phyloP scores from a whole-genome alignment of 2,113 vertebrate species.

The Tragelaphus scriptus region DNA sequence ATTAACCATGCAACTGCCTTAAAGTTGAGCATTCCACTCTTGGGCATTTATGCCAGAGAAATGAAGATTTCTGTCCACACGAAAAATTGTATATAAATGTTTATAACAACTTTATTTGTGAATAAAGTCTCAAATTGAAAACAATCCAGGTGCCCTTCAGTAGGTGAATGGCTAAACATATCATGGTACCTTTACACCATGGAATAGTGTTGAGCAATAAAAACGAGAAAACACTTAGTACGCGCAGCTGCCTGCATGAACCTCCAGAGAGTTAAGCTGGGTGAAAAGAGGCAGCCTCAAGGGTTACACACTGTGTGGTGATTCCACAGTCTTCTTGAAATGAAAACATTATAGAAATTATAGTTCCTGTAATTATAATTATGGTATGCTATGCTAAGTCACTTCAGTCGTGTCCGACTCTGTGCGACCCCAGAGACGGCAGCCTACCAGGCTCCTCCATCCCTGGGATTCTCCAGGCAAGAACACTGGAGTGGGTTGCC shows the following conservation, averaged over 20 bases:
- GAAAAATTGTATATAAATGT: accelerated
- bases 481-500: no score
- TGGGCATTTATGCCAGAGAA: no score
- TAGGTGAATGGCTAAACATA: accelerated
- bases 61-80: accelerated
- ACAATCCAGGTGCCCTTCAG: not conserved
- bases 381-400: not conserved
- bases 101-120: not conserved
- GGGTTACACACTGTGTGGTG: accelerated
- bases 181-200: accelerated
- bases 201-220: not conserved
- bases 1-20: accelerated
- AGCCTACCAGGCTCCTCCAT: no score
- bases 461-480: no score
- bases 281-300: no score
- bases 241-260: accelerated
- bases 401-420: no score
- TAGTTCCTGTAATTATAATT: not conserved
- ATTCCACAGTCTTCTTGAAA: not conserved
- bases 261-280: not conserved
- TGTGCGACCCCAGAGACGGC: no score
- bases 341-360: not conserved
- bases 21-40: accelerated
- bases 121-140: not conserved
- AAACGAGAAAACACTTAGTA: accelerated